Percentiles rank a stretch among this genome's conserved stretches.
phyloP scores from a whole-genome alignment of 1,140 invertebrate species.

The Neoseiulus cucumeris region DNA sequence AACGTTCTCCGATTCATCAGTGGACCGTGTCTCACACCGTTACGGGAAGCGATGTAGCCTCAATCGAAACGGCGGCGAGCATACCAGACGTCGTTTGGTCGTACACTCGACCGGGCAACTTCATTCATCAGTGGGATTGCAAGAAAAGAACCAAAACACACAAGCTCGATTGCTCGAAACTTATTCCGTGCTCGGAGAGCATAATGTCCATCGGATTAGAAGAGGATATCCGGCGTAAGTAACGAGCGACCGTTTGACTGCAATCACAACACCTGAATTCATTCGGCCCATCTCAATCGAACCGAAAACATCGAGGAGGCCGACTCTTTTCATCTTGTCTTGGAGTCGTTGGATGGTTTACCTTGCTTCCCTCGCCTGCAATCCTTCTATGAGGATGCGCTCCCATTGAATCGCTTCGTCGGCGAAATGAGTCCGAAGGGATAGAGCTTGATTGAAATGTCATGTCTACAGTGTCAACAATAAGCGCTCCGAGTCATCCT shows the following conservation, averaged over 20 bases:
- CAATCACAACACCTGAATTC: no score
- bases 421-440: no score
- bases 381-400: no score
- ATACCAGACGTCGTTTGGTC: constrained; percentile 9
- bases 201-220: constrained; percentile 75
- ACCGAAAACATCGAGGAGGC: no score
- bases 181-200: constrained; percentile 73
- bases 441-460: no score
- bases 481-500: no score
- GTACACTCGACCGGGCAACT: constrained; percentile 35
- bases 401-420: no score
- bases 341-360: no score
- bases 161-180: constrained; percentile 70
- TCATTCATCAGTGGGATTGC: constrained; percentile 64
- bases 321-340: no score
- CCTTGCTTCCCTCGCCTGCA: no score
- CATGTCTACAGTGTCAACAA: no score
- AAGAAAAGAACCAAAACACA: constrained; percentile 42
- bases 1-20: background rate
- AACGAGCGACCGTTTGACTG: background rate
- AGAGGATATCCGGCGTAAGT: constrained; percentile 51
- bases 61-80: background rate
- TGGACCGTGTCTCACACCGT: constrained; percentile 3
- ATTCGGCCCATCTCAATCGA: no score
- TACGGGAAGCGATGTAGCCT: background rate